These are phyloP conservation scores for Gerris lacustris DNA, from an alignment of 2,888 invertebrate species.

Conservation along the genomic window DNA sequence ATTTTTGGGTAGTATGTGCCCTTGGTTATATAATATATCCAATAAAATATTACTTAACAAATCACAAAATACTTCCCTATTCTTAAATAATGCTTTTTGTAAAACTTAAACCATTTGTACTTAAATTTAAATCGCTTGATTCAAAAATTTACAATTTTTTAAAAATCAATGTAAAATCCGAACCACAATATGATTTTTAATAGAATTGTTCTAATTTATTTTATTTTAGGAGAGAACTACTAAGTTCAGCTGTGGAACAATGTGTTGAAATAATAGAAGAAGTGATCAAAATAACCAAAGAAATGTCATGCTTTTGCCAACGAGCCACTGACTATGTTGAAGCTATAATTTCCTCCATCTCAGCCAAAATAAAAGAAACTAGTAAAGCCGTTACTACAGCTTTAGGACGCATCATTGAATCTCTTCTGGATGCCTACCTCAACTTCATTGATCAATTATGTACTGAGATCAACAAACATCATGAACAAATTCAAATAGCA, in stretches of 20 bases:
- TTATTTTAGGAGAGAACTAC: background rate
- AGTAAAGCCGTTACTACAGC: background rate
- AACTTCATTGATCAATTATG: background rate
- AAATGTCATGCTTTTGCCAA: background rate
- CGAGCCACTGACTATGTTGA: background rate
- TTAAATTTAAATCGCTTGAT: too few relatives aligned
- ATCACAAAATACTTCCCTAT: too few relatives aligned
- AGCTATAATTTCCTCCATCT: background rate
- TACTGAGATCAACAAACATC: background rate
- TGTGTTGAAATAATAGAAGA: background rate
- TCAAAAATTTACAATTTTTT: too few relatives aligned
- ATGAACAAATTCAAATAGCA: background rate
- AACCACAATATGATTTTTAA: too few relatives aligned
- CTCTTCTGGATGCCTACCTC: background rate
- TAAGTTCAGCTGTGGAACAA: background rate
- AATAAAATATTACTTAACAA: too few relatives aligned
- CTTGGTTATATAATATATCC: too few relatives aligned
- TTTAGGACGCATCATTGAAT: background rate
- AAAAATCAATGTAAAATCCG: too few relatives aligned
- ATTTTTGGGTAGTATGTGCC: too few relatives aligned
- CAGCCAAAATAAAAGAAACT: background rate
- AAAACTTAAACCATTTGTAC: too few relatives aligned
- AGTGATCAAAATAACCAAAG: background rate
- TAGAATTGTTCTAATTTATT: background rate
- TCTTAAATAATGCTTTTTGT: too few relatives aligned